A percentile compares a stretch with the other conserved stretches of the same genome.
Evolutionary conservation across 2,888 invertebrate genomes (phyloP).

Genomic region (Raillietiella orientalis): DNA sequence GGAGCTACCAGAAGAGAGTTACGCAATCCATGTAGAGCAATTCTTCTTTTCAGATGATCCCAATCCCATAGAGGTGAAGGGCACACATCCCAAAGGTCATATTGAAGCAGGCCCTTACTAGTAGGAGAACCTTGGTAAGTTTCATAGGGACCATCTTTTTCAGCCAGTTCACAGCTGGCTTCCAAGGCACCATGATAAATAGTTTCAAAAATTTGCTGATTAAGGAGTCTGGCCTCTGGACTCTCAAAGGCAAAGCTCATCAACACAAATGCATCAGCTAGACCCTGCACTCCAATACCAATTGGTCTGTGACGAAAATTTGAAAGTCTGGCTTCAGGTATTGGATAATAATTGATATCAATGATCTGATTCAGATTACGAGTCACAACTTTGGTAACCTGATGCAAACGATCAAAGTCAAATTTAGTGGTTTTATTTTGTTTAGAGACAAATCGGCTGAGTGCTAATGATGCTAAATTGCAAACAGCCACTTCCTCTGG

Average conservation of each 20-base stretch:
- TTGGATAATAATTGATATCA: slow-evolving; percentile 81
- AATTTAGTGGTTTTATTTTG: slow-evolving; percentile 37
- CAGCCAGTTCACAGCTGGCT: slow-evolving; percentile 74
- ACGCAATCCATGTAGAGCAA: slow-evolving; percentile 55
- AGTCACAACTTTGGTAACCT: slow-evolving; percentile 58
- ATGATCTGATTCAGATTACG: slow-evolving; percentile 85
- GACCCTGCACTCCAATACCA: slow-evolving; percentile 78
- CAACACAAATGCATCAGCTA: slow-evolving; percentile 83
- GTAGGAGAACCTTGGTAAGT: slow-evolving; percentile 73
- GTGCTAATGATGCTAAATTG: slow-evolving; percentile 83
- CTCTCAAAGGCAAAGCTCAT: slow-evolving; percentile 81
- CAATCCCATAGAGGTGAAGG: slow-evolving; percentile 73
- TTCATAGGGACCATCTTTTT: slow-evolving; percentile 49
- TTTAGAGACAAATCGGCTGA: slow-evolving; percentile 76
- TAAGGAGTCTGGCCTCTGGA: slow-evolving; percentile 44
- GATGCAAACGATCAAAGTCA: slow-evolving; percentile 55
- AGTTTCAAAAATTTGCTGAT: slow-evolving; percentile 89
- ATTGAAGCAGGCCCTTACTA: slow-evolving; percentile 71
- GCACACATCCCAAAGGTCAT: slow-evolving; percentile 84
- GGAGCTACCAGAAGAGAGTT: slow-evolving; percentile 81
- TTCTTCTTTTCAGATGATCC: slow-evolving; percentile 42
- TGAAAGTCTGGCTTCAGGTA: slow-evolving; percentile 39
- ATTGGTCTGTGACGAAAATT: slow-evolving; percentile 39
- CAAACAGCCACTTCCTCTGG: slow-evolving; percentile 86
- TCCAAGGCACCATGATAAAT: slow-evolving; percentile 90